These are phyloP conservation scores for Callyntrura sp. DNA, from an alignment of 2,888 invertebrate species.

Conservation along the genomic window DNA sequence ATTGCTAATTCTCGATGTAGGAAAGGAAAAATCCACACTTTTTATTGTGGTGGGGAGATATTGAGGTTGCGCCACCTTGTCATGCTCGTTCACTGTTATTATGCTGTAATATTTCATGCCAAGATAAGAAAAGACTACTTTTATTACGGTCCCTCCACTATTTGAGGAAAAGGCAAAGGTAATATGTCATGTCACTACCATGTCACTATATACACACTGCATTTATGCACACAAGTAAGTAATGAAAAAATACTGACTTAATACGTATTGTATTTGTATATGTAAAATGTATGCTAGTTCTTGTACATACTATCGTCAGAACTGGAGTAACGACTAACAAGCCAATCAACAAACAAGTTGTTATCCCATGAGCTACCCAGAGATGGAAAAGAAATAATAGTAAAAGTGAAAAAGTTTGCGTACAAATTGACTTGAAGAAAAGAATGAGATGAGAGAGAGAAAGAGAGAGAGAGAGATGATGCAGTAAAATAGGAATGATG, in stretches of 20 bases:
- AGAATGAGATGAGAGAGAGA: too few species aligned
- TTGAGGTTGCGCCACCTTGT: constrained; percentile 39
- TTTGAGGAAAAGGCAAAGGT: constrained; percentile 5
- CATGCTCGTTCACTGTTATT: constrained; percentile 34
- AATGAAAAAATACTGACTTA: constrained; percentile 7
- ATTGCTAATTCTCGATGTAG: not conserved
- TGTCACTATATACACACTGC: constrained; percentile 1
- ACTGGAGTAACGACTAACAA: constrained; percentile 55
- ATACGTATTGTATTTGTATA: not conserved
- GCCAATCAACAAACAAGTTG: constrained; percentile 59
- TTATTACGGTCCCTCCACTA: constrained; percentile 9
- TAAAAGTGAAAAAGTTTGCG: constrained; percentile 41
- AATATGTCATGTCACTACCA: constrained; percentile 26
- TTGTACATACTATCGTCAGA: not conserved
- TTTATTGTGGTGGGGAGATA: not conserved
- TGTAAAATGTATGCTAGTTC: not conserved
- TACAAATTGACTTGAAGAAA: constrained; percentile 64
- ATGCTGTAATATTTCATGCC: constrained; percentile 26
- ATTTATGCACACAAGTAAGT: not conserved
- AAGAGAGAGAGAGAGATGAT: constrained; percentile 2
- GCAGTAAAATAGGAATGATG: not conserved
- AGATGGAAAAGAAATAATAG: constrained; percentile 38
- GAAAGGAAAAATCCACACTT: not conserved
- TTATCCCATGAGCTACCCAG: not conserved
- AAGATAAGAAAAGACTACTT: constrained; percentile 38